phyloP scores from a whole-genome alignment of 2,113 vertebrate genomes.

The Monopterus albus region DNA sequence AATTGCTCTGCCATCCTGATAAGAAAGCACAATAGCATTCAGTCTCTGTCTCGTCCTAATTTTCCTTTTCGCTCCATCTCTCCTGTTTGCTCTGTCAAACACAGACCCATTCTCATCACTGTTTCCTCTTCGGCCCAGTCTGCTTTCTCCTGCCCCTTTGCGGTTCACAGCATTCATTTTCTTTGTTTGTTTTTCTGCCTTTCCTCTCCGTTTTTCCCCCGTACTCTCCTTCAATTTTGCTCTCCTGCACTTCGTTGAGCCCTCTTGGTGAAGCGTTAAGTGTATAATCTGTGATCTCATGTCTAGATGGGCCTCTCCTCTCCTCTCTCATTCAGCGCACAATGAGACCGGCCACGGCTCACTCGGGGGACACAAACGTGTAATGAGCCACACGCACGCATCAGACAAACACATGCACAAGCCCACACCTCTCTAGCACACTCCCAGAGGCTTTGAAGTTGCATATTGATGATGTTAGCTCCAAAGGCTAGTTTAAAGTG shows the following conservation, averaged over 20 bases:
- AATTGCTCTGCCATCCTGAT: conserved; percentile 45
- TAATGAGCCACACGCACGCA: conserved; percentile 68
- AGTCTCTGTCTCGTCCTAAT: conserved; percentile 35
- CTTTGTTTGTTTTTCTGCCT: conserved; percentile 61
- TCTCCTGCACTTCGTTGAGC: conserved; percentile 63
- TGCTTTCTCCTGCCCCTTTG: conserved; percentile 14
- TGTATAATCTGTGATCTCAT: conserved; percentile 84
- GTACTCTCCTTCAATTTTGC: conserved; percentile 46
- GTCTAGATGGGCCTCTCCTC: conserved; percentile 79
- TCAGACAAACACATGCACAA: conserved; percentile 4
- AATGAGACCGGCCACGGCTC: conserved; percentile 75
- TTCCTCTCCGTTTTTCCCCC: conserved; percentile 17
- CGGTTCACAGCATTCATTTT: conserved; percentile 31
- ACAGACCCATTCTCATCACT: conserved; percentile 15
- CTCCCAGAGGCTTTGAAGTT: conserved; percentile 75
- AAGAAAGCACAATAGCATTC: conserved; percentile 57
- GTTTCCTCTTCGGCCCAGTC: conserved; percentile 22
- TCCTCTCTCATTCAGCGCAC: conserved; percentile 67
- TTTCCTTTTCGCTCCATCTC: conserved; percentile 29
- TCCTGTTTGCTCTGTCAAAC: background rate
- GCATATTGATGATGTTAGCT: conserved; percentile 70
- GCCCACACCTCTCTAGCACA: conserved; percentile 49
- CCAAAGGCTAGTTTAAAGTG: conserved; percentile 64
- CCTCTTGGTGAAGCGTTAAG: conserved; percentile 76
- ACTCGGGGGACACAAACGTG: conserved; percentile 73